These are phyloP conservation scores for Clanis bilineata DNA, from an alignment of 2,888 invertebrate species.

Conservation along the genomic window DNA sequence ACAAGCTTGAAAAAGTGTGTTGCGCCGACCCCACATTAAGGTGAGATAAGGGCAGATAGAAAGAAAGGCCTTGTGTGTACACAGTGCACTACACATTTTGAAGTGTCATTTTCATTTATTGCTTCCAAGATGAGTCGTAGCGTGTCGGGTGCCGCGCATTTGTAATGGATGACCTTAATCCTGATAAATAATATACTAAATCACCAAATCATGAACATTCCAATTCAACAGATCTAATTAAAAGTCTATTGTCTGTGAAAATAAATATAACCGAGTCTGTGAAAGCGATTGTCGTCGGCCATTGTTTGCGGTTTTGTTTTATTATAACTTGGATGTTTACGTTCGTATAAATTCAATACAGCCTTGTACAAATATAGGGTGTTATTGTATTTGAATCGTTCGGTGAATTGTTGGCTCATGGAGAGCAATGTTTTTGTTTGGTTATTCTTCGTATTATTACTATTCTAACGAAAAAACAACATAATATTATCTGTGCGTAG, in stretches of 20 bases:
- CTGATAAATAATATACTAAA: background rate
- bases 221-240: background rate
- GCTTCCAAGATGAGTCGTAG: too few species aligned
- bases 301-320: slow-evolving; percentile 16
- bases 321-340: slow-evolving; percentile 8
- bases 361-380: slow-evolving; percentile 9
- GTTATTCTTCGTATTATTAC: background rate
- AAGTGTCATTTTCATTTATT: too few species aligned
- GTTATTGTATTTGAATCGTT: background rate
- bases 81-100: too few species aligned
- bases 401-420: background rate
- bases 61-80: too few species aligned
- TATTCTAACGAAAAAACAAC: too few species aligned
- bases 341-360: background rate
- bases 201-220: background rate
- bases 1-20: too few species aligned
- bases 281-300: slow-evolving; percentile 3
- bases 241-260: background rate
- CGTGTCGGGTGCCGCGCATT: too few species aligned
- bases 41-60: too few species aligned
- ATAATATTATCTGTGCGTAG: too few species aligned
- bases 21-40: too few species aligned
- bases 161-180: background rate
- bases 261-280: slow-evolving; percentile 15
- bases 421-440: background rate